Evolutionary conservation across 2,113 vertebrate genomes (phyloP).

Genomic region (crab-eating macaque (Macaca fascicularis)): DNA sequence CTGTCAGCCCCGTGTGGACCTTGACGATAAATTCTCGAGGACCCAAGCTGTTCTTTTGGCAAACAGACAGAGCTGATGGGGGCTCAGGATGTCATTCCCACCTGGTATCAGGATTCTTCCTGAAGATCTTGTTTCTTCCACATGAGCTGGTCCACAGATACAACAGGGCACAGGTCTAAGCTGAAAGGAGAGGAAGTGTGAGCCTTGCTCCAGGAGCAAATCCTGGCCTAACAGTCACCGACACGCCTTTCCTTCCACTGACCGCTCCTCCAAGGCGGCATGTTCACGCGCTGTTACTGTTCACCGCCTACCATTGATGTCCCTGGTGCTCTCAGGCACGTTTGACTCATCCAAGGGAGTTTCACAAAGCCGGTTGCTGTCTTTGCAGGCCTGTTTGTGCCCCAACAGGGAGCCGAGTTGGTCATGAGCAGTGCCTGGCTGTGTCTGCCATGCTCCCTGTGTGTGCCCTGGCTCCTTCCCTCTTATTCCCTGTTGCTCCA

Average conservation of each 20-base stretch:
- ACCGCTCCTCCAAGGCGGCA: neutral
- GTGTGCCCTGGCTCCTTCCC: neutral
- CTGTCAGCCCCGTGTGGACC: neutral
- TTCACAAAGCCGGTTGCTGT: neutral
- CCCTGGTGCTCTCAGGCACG: neutral
- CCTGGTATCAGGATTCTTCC: neutral
- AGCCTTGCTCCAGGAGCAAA: neutral
- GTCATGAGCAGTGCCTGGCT: neutral
- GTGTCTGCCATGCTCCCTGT: neutral
- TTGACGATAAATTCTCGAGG: neutral
- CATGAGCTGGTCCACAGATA: neutral
- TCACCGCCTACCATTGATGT: rapidly evolving
- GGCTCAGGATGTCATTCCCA: neutral
- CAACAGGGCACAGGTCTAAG: neutral
- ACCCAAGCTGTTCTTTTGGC: neutral
- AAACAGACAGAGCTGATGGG: neutral
- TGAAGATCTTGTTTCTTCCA: neutral
- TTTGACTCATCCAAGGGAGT: rapidly evolving
- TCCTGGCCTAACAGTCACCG: neutral
- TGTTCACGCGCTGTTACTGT: rapidly evolving
- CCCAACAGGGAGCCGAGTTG: neutral
- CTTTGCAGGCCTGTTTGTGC: neutral
- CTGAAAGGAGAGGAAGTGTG: neutral
- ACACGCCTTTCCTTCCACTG: too few species aligned
- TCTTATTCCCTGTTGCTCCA: too few species aligned